Evolutionary conservation across 2,113 vertebrate species (phyloP).

Genomic region (Acrocephalus arundinaceus): DNA sequence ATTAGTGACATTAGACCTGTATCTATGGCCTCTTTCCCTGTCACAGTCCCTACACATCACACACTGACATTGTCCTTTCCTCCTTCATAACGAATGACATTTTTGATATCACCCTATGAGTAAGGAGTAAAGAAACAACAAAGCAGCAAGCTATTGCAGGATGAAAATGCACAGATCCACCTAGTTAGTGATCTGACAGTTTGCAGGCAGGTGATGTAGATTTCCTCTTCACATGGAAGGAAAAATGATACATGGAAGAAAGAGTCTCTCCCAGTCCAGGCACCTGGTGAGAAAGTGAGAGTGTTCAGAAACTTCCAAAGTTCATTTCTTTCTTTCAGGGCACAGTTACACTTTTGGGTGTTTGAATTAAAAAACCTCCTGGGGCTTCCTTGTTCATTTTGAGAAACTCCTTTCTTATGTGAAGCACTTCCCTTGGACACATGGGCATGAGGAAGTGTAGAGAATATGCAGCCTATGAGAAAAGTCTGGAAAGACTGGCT

Average conservation of each 20-base stretch:
- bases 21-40: background rate
- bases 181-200: conserved; percentile 11
- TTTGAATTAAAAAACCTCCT: conserved; percentile 51
- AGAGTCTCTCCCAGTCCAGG: background rate
- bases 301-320: background rate
- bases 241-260: background rate
- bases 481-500: background rate
- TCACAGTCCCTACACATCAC: background rate
- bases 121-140: background rate
- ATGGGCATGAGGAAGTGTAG: background rate
- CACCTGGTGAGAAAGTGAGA: background rate
- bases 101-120: conserved; percentile 18
- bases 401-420: background rate
- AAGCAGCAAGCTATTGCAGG: background rate
- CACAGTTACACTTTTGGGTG: background rate
- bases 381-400: conserved; percentile 7
- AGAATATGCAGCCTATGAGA: background rate
- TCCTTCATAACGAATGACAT: conserved; percentile 30
- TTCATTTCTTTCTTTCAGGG: background rate
- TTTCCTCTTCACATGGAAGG: conserved; percentile 7
- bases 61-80: conserved; percentile 35
- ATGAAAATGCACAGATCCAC: conserved; percentile 12
- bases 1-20: conserved; percentile 35
- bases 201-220: background rate
- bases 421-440: background rate